Conservation (phyloP, 1,140 invertebrate genomes). For the Laodelphax striatellus region DNA sequence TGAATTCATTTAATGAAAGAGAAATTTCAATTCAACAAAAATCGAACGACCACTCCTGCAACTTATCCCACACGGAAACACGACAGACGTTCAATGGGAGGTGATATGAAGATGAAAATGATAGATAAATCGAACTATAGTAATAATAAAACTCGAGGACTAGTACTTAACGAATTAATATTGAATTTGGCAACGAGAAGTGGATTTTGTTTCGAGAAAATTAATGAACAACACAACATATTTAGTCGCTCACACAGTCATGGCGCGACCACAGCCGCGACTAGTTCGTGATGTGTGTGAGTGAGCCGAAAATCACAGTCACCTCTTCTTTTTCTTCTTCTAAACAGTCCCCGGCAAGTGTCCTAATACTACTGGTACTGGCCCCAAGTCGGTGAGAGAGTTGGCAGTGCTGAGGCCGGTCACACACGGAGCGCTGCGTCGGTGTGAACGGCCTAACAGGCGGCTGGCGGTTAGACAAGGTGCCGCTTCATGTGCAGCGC, state of each 20-base stretch:
- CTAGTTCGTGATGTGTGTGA: no score
- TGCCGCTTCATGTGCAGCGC: constrained; percentile 91
- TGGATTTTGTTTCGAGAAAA: not conserved
- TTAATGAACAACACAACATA: no score
- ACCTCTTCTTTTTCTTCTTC: not conserved
- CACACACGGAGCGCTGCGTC: not conserved
- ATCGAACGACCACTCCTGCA: no score
- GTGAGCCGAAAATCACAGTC: not conserved
- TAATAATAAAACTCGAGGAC: not conserved
- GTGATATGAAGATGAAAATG: no score
- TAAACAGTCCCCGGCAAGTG: no score
- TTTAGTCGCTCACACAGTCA: constrained; percentile 1
- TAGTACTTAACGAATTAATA: constrained; percentile 12
- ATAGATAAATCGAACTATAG: no score
- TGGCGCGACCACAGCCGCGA: no score
- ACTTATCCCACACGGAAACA: no score
- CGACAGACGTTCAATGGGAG: no score
- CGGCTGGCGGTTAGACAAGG: constrained; percentile 16
- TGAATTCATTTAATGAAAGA: no score
- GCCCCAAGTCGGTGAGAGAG: constrained; percentile 10
- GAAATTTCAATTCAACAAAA: no score
- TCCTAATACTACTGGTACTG: constrained; percentile 1
- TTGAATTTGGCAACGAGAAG: constrained; percentile 15
- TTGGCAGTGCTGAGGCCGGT: constrained; percentile 6
- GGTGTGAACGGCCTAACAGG: no score